phyloP scores from a whole-genome alignment of 2,113 vertebrate species.

The Clarias macrocephalus region DNA sequence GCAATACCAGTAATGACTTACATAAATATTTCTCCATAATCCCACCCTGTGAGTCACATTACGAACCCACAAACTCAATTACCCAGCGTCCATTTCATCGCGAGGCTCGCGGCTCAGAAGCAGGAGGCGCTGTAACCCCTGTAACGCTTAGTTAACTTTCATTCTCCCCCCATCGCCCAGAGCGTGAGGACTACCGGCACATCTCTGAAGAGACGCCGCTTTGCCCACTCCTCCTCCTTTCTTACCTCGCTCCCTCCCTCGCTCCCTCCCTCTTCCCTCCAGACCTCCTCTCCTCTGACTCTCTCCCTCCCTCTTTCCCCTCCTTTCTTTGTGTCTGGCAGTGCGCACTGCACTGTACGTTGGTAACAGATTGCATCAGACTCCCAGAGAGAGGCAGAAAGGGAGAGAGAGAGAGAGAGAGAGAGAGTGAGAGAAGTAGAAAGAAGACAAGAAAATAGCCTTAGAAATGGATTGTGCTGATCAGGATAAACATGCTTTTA shows the following conservation, averaged over 20 bases:
- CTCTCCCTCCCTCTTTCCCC: constrained; percentile 16
- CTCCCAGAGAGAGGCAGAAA: constrained; percentile 34
- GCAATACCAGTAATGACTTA: neutral
- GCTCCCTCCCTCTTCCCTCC: constrained; percentile 17
- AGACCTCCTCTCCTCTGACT: constrained; percentile 24
- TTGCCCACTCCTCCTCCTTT: constrained; percentile 9
- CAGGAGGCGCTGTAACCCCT: constrained; percentile 36
- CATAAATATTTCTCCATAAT: neutral
- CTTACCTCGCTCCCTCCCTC: constrained; percentile 16
- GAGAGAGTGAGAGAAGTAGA: constrained; percentile 5
- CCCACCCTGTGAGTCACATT: constrained; percentile 7
- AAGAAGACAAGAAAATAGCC: neutral
- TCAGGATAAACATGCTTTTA: constrained; percentile 18
- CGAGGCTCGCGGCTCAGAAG: neutral
- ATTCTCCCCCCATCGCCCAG: constrained; percentile 24
- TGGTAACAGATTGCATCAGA: constrained; percentile 61
- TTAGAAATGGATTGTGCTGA: constrained; percentile 43
- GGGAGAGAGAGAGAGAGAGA: constrained; percentile 15
- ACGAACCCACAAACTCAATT: neutral
- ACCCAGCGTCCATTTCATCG: neutral
- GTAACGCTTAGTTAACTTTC: constrained; percentile 41
- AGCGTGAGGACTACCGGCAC: constrained; percentile 39
- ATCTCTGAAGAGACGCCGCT: constrained; percentile 40
- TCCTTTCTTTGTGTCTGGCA: constrained; percentile 49
- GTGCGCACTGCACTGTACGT: constrained; percentile 44